phyloP scores from a whole-genome alignment of 2,888 invertebrate genomes.

The Cremastinae sp. region DNA sequence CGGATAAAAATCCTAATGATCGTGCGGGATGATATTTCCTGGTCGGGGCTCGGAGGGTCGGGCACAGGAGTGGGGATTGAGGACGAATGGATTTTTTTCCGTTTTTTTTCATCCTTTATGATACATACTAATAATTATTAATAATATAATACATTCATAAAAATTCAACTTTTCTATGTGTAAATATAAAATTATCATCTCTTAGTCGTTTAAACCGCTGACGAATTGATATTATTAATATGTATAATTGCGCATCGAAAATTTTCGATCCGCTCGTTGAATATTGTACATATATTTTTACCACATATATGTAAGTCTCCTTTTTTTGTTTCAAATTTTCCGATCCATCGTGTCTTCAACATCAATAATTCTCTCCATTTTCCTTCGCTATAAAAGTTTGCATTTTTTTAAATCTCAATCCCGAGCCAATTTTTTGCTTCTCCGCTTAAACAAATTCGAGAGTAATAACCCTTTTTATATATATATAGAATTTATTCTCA shows the following conservation, averaged over 20 bases:
- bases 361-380: constrained; percentile 19
- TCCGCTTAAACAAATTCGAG: constrained; percentile 20
- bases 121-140: constrained; percentile 53
- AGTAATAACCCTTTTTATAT: constrained; percentile 15
- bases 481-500: neutral
- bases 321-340: constrained; percentile 5
- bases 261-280: constrained; percentile 43
- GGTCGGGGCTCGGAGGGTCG: neutral
- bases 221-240: constrained; percentile 70
- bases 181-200: constrained; percentile 80
- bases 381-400: constrained; percentile 35
- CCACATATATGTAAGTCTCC: constrained; percentile 16
- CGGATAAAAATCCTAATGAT: constrained; percentile 62
- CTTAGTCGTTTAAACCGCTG: constrained; percentile 75
- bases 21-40: constrained; percentile 28
- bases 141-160: constrained; percentile 73
- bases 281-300: constrained; percentile 19
- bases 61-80: constrained; percentile 10
- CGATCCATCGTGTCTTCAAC: constrained; percentile 32
- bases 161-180: constrained; percentile 70
- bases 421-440: constrained; percentile 27
- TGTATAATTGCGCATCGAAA: constrained; percentile 50
- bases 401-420: constrained; percentile 17
- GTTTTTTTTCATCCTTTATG: constrained; percentile 70
- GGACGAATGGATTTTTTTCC: constrained; percentile 63